These are phyloP conservation scores for Drosophila ercepeae DNA, from an alignment of 1,140 invertebrate species.

Conservation along the genomic window DNA sequence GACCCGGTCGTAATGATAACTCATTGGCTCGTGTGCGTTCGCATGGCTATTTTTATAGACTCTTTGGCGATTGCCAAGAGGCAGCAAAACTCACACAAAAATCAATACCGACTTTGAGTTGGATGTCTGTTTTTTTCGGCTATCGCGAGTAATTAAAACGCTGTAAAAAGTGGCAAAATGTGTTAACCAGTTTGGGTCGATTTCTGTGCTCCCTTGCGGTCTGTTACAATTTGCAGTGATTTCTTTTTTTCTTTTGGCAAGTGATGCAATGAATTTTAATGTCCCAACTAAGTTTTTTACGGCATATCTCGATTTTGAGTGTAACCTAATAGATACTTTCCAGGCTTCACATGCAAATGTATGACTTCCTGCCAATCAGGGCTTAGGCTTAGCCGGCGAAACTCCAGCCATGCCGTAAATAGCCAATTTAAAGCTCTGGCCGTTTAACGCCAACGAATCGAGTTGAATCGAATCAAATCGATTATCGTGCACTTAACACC, in stretches of 20 bases:
- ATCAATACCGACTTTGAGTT: constrained; percentile 44
- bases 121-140: constrained; percentile 51
- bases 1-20: constrained; percentile 44
- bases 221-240: constrained; percentile 17
- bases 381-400: neutral
- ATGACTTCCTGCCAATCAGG: constrained; percentile 60
- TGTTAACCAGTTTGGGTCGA: constrained; percentile 53
- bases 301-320: constrained; percentile 11
- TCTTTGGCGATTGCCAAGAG: constrained; percentile 67
- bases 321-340: constrained; percentile 58
- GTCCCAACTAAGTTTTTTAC: constrained; percentile 14
- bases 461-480: constrained; percentile 78
- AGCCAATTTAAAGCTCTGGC: constrained; percentile 66
- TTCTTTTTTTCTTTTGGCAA: constrained; percentile 10
- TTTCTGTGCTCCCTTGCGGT: constrained; percentile 22
- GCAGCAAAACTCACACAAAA: constrained; percentile 25
- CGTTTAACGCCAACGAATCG: constrained; percentile 71
- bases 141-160: constrained; percentile 65
- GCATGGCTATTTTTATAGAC: constrained; percentile 62
- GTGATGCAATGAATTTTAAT: constrained; percentile 59
- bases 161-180: constrained; percentile 56
- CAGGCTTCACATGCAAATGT: constrained; percentile 65
- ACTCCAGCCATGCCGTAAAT: constrained; percentile 62
- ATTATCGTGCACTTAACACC: constrained; percentile 82
- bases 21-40: constrained; percentile 50